Evolutionary conservation across 2,888 invertebrate species (phyloP).

Genomic region (Phyllotreta cruciferae): DNA sequence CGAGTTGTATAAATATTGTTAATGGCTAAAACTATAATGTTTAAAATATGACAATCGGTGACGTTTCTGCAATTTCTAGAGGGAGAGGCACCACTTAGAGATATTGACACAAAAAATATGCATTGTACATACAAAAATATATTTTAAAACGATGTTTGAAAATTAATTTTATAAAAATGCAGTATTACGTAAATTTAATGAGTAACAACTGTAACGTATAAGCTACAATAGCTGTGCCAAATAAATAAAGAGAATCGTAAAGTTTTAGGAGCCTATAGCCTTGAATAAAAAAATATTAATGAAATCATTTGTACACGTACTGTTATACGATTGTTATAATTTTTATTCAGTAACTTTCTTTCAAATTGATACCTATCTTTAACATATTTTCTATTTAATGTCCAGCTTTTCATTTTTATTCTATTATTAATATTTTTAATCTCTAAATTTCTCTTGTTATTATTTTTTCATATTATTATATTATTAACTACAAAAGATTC

Average conservation of each 20-base stretch:
- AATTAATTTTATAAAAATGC: slow-evolving; percentile 54
- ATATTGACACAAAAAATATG: slow-evolving; percentile 34
- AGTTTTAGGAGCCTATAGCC: slow-evolving; percentile 30
- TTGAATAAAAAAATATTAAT: slow-evolving; percentile 30
- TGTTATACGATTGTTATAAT: slow-evolving; percentile 34
- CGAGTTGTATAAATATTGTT: slow-evolving; percentile 25
- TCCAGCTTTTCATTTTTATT: too few relatives aligned
- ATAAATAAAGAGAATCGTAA: slow-evolving; percentile 32
- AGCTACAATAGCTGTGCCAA: slow-evolving; percentile 48
- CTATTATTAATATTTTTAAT: too few relatives aligned
- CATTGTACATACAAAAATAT: slow-evolving; percentile 48
- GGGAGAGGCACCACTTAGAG: slow-evolving; percentile 56
- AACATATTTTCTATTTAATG: slow-evolving; percentile 3
- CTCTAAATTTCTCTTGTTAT: too few relatives aligned
- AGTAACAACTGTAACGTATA: slow-evolving; percentile 27
- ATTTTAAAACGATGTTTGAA: slow-evolving; percentile 45
- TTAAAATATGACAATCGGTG: slow-evolving; percentile 56
- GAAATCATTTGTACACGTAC: slow-evolving; percentile 26
- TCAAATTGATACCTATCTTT: slow-evolving; percentile 17
- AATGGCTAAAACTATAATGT: slow-evolving; percentile 36
- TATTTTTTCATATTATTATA: too few relatives aligned
- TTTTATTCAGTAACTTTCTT: slow-evolving; percentile 23
- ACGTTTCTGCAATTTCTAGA: slow-evolving; percentile 57
- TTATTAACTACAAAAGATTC: too few relatives aligned
- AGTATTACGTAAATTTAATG: slow-evolving; percentile 45